Base-by-base conservation (phyloP, 2,888 invertebrate species). In the Erebia palarica region DNA sequence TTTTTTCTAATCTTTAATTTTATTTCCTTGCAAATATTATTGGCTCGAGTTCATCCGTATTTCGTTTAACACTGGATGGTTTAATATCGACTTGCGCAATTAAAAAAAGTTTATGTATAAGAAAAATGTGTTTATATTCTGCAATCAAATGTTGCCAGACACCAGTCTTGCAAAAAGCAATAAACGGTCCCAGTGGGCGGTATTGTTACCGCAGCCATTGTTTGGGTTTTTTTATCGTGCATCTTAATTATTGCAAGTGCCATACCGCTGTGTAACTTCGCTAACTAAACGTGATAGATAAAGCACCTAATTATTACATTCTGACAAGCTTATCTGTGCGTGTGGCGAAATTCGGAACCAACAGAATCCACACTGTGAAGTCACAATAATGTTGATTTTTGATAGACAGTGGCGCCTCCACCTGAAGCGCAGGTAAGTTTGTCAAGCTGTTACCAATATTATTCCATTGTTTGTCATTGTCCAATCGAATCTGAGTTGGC, bases 211-310 rank as follows among this genome's bases (percentile, higher is more conserved):
- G 68, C 63, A 57, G 59, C 73, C 60, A 75, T 75, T 75, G 74
- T 75, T 72, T 69, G 70, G 44, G 16, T 55, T 67, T 73, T n/a
- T 73, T 75, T 74, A 75, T 75, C 75, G 72, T 51, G 58, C 73
- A 74, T 74, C 74, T 74, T 74, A 75, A 75, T 75, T 73, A 69
- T 70, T 66, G 71, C 72, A 71, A 65, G 73, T 75, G 68, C 66
- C 68, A 68, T 71, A 65, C 64, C 53, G 57, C 10, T 13, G 21
- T 58, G 57, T 27, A 27, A 14, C 27, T 27, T 55, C 14, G 55
- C 14, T 14, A 21, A 21, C 18, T 27, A 3, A 55, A 67, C 53
- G 53, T 42, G 70, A 21, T 51, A 18, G 63, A 71, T 73, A 73
- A 59, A 44, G 58, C 63, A 63, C 47, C 61, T 69, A 42, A 69